Conservation (phyloP, 2,888 invertebrate species). For the Lucinisca nassula region DNA sequence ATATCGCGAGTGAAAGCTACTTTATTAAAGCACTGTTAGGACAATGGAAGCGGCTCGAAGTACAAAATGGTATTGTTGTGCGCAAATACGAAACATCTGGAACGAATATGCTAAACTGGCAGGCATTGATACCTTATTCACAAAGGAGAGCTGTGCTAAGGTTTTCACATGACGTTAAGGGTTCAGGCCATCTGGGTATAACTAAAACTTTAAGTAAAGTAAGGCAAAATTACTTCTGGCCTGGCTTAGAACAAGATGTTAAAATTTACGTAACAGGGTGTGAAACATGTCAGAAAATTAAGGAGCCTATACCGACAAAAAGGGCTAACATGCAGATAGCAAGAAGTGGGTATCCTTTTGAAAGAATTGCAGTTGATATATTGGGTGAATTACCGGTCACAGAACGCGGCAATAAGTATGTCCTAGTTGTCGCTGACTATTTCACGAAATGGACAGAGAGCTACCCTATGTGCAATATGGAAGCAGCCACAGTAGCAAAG, state of each 20-base stretch:
- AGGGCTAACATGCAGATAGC: constrained; percentile 26
- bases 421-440: constrained; percentile 17
- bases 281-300: constrained; percentile 11
- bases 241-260: constrained; percentile 2
- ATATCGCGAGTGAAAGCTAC: neutral
- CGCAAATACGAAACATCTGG: too few relatives aligned
- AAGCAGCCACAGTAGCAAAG: constrained; percentile 24
- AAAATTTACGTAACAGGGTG: neutral
- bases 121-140: too few relatives aligned
- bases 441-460: constrained; percentile 20
- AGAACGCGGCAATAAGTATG: neutral
- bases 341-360: constrained; percentile 8
- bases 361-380: constrained; percentile 21
- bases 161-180: too few relatives aligned
- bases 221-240: constrained; percentile 10
- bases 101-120: too few relatives aligned
- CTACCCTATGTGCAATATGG: constrained; percentile 5
- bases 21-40: neutral
- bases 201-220: constrained; percentile 15
- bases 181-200: neutral
- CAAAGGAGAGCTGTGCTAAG: too few relatives aligned
- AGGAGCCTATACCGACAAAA: neutral
- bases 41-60: neutral
- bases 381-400: constrained; percentile 20
- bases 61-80: too few relatives aligned